Evolutionary conservation across 2,888 invertebrate species (phyloP).

Genomic region (Apoda limacodes): DNA sequence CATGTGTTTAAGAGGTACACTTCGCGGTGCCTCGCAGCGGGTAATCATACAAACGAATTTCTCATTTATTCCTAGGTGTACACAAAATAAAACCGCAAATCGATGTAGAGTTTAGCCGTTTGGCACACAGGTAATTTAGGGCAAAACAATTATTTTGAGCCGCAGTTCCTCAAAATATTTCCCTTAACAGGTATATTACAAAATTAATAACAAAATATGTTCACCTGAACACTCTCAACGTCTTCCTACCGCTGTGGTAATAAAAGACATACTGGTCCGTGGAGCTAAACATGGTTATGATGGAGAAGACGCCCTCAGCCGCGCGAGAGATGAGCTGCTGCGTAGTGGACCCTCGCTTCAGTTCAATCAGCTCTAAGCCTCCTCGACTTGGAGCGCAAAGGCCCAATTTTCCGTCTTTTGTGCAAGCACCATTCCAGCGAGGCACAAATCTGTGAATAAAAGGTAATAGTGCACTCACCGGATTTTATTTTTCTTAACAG

Average conservation of each 20-base stretch:
- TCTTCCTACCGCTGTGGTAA: constrained; percentile 96
- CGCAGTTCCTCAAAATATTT: too few relatives aligned
- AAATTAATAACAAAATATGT: constrained; percentile 7
- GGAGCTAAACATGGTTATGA: constrained; percentile 93
- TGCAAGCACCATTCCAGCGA: constrained; percentile 93
- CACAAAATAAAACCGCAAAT: too few relatives aligned
- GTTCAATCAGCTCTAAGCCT: constrained; percentile 91
- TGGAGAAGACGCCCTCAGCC: constrained; percentile 97
- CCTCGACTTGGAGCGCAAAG: constrained; percentile 94
- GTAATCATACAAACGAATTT: too few relatives aligned
- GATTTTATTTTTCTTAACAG: too few relatives aligned
- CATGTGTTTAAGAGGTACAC: too few relatives aligned
- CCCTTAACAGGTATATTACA: neutral
- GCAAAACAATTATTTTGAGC: too few relatives aligned
- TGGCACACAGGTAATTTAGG: too few relatives aligned
- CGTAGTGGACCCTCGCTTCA: constrained; percentile 89
- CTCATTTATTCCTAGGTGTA: too few relatives aligned
- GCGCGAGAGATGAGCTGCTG: constrained; percentile 93
- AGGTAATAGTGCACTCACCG: too few relatives aligned
- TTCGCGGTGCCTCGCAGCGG: too few relatives aligned
- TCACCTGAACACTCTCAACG: constrained; percentile 90
- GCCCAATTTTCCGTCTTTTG: constrained; percentile 89
- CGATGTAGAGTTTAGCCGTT: too few relatives aligned
- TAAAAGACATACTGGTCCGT: constrained; percentile 96
- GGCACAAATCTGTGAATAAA: constrained; percentile 73